phyloP scores from a whole-genome alignment of 2,888 invertebrate species.

The Caradrina kadenii region DNA sequence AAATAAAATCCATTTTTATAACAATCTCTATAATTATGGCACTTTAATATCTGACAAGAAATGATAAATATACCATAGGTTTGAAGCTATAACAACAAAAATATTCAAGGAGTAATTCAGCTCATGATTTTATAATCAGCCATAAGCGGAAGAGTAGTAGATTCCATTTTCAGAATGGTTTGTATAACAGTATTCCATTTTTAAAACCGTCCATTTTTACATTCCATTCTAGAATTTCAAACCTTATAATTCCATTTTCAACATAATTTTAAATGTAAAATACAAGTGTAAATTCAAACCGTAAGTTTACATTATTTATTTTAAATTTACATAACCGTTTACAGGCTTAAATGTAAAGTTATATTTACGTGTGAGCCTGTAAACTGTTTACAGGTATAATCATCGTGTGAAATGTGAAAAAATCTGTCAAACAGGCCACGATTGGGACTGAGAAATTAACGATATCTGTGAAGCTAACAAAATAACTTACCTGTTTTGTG shows the following conservation, averaged over 20 bases:
- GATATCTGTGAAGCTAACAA: slow-evolving; percentile 16
- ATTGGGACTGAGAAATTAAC: slow-evolving; percentile 48
- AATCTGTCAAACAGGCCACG: slow-evolving; percentile 65
- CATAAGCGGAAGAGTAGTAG: slow-evolving; percentile 52
- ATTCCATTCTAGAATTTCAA: slow-evolving; percentile 25
- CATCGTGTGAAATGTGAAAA: slow-evolving; percentile 67
- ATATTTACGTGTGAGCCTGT: slow-evolving; percentile 51
- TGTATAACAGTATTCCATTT: slow-evolving; percentile 21
- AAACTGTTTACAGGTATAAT: slow-evolving; percentile 54
- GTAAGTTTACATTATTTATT: slow-evolving; percentile 51
- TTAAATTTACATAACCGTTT: slow-evolving; percentile 29
- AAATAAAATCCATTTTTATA: slow-evolving; percentile 71
- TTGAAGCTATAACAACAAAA: slow-evolving; percentile 66
- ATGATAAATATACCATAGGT: slow-evolving; percentile 67
- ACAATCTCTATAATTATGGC: slow-evolving; percentile 84
- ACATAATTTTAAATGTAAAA: slow-evolving; percentile 28
- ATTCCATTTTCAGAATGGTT: slow-evolving; percentile 33
- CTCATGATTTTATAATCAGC: slow-evolving; percentile 40
- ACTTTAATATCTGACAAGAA: slow-evolving; percentile 77
- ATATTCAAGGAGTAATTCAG: slow-evolving; percentile 39
- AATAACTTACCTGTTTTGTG: neutral
- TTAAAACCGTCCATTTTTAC: slow-evolving; percentile 12
- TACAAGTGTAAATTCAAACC: slow-evolving; percentile 54
- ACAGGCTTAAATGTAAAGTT: slow-evolving; percentile 47
- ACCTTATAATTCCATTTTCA: slow-evolving; percentile 11